Evolutionary conservation across 2,888 invertebrate genomes (phyloP).

Genomic region (Anthrax anthrax): DNA sequence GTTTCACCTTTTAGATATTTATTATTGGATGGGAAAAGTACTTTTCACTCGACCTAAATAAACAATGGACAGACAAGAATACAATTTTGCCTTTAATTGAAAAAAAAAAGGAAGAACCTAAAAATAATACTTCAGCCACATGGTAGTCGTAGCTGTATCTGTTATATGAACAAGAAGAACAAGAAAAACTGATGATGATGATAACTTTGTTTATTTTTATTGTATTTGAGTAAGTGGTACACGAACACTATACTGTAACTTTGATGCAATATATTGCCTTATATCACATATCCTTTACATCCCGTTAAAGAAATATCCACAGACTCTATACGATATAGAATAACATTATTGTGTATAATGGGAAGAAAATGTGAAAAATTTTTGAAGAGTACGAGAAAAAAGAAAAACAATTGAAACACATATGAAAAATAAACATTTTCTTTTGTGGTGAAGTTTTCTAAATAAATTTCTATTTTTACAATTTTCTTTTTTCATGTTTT

Average conservation of each 20-base stretch:
- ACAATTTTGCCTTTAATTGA: conserved; percentile 37
- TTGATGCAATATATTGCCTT: too few species aligned
- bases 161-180: background rate
- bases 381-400: too few species aligned
- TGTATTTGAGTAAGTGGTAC: background rate
- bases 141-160: background rate
- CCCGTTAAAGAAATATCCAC: too few species aligned
- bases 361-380: too few species aligned
- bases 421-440: conserved; percentile 1
- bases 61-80: conserved; percentile 28
- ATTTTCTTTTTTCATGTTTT: too few species aligned
- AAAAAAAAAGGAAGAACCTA: conserved; percentile 17
- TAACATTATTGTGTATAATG: too few species aligned
- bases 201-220: background rate
- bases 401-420: too few species aligned
- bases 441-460: background rate
- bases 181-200: background rate
- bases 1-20: conserved; percentile 5
- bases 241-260: background rate
- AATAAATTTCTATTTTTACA: too few species aligned
- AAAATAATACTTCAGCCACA: conserved; percentile 1
- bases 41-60: conserved; percentile 23
- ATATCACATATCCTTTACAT: too few species aligned
- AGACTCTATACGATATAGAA: too few species aligned
- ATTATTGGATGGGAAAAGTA: conserved; percentile 1